These are phyloP conservation scores for Toxotes lorentzi DNA, from an alignment of 2,797 vertebrate genomes.

Conservation along the genomic window DNA sequence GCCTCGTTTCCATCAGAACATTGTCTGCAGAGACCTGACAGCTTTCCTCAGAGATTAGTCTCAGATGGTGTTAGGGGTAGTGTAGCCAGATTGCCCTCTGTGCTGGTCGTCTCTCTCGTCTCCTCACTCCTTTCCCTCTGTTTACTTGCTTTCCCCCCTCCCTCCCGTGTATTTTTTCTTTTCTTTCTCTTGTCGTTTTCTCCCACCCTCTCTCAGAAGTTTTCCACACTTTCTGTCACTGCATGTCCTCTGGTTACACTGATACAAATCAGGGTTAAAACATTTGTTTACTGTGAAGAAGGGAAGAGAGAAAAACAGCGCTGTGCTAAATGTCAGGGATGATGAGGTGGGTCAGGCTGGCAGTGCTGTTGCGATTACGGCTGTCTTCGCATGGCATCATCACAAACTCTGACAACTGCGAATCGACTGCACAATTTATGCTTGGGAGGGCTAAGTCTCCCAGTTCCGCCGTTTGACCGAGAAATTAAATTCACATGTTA, in stretches of 20 bases:
- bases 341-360: constrained; percentile 82
- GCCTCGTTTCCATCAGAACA: constrained; percentile 81
- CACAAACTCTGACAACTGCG: constrained; percentile 70
- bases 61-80: constrained; percentile 77
- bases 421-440: constrained; percentile 65
- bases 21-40: constrained; percentile 81
- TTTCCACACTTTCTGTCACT: constrained; percentile 58
- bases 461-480: constrained; percentile 62
- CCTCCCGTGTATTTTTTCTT: not conserved
- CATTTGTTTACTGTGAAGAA: constrained; percentile 75
- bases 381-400: constrained; percentile 71
- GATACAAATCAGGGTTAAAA: constrained; percentile 79
- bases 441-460: constrained; percentile 57
- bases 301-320: constrained; percentile 39
- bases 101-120: constrained; percentile 29
- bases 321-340: constrained; percentile 83
- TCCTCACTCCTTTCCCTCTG: not conserved
- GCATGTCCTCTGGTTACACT: constrained; percentile 63
- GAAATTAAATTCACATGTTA: constrained; percentile 76
- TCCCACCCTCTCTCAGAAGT: constrained; percentile 27
- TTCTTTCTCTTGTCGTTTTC: not conserved
- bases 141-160: not conserved
- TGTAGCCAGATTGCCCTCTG: constrained; percentile 58
- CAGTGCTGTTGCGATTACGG: constrained; percentile 69
- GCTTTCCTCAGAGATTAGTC: constrained; percentile 83